Evolutionary conservation across 30 jellyfish, hydroid and myxozoan species (phyloP), one percentile per base, ranked within the genome.

Genomic region (Nemopilema nomurai): DNA sequence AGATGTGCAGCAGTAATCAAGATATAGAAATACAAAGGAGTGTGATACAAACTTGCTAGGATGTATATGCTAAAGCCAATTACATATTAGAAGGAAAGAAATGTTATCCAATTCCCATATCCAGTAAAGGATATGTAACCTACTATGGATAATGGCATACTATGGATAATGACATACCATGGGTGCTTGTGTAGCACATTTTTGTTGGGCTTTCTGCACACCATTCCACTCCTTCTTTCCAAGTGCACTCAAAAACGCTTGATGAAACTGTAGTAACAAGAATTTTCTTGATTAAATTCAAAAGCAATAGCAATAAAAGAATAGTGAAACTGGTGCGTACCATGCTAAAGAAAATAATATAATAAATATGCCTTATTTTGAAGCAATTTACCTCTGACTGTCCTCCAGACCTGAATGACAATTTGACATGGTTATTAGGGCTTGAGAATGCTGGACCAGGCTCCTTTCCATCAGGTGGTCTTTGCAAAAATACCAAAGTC

Each of bases 341-440:
- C n/a, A n/a, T n/a, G n/a, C n/a, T n/a, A n/a, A n/a, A n/a, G n/a
- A n/a, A n/a, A n/a, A n/a, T n/a, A 71, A 81, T 29, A 21, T 50
- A 67, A 73, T 25, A 0, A 17, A 19, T 33, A 72, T 69, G 30
- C 17, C 41, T n/a, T 21, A 1, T 26, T 28, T 41, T 28, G 57
- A 41, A 41, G 13, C 13, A 13, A 41, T 41, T 41, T 84, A 91
- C 97, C 96, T 80, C 90, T 17, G 83, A 57, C 41, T 91, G 95
- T 29, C 97, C 97, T 16, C 97, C 97, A 28, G 90, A 82, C 76
- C 97, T 67, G 67, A 91, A 91, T 6, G 97, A 91, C 31, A 91
- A 57, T 65, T 81, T 85, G 17, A 91, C 53, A 28, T 63, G 64
- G 30, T 85, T 85, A 57, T 64, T 73, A 26, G 81, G 88, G 80